These are phyloP conservation scores for Microcebus jonahi DNA, from an alignment of 2,113 vertebrate genomes.

Conservation along the genomic window DNA sequence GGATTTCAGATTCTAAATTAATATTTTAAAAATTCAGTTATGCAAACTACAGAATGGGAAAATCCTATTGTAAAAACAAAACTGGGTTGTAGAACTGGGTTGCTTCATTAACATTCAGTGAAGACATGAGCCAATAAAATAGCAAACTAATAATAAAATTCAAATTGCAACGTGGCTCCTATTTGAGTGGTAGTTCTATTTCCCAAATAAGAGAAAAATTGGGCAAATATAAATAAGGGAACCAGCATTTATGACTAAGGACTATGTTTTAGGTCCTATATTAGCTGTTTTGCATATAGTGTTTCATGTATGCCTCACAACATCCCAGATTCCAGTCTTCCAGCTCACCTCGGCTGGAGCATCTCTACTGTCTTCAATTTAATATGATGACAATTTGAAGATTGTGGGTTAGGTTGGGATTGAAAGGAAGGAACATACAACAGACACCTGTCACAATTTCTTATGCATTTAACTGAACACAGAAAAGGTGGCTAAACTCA, in stretches of 20 bases:
- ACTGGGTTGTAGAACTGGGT: background rate
- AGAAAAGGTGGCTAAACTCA: background rate
- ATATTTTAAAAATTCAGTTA: background rate
- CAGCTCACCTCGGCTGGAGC: background rate
- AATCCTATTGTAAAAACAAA: background rate
- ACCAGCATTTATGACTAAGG: background rate
- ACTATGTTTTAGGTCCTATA: background rate
- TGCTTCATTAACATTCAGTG: background rate
- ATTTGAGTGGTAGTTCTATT: background rate
- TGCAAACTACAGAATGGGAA: background rate
- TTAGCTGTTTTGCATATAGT: background rate
- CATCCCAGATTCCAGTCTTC: background rate
- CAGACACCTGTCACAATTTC: background rate
- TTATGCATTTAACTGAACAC: background rate
- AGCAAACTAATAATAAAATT: background rate
- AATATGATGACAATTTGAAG: background rate
- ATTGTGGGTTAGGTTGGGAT: background rate
- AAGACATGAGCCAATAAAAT: background rate
- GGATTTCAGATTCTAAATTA: background rate
- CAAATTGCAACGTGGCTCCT: background rate
- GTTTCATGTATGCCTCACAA: background rate
- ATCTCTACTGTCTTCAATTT: background rate
- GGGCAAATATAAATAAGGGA: background rate
- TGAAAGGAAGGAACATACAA: background rate
- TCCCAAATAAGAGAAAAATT: background rate